These are phyloP conservation scores for Hybognathus amarus DNA, from an alignment of 2,797 vertebrate species.

Conservation along the genomic window DNA sequence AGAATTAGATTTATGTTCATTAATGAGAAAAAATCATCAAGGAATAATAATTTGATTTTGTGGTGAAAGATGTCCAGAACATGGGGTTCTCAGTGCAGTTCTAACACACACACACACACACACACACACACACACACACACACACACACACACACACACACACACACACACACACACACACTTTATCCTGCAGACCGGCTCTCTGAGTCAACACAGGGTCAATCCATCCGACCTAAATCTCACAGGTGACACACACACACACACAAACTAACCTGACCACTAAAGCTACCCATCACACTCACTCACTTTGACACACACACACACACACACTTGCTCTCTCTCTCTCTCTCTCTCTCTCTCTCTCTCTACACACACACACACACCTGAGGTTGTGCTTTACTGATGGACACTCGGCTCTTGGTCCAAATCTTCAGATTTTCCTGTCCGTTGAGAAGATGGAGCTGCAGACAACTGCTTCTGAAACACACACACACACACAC, in stretches of 20 bases:
- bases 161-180: too few relatives aligned
- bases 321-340: not conserved
- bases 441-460: slow-evolving; percentile 83
- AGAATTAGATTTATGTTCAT: not conserved
- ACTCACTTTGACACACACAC: not conserved
- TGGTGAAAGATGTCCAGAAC: not conserved
- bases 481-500: slow-evolving; percentile 45
- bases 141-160: too few relatives aligned
- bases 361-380: not conserved
- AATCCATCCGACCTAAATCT: slow-evolving; percentile 70
- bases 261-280: too few relatives aligned
- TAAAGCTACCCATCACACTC: not conserved
- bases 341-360: too few relatives aligned
- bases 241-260: slow-evolving; percentile 4
- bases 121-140: not conserved
- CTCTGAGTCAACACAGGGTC: slow-evolving; percentile 59
- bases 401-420: slow-evolving; percentile 85
- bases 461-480: slow-evolving; percentile 82
- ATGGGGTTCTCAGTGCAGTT: not conserved
- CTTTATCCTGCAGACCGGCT: not conserved
- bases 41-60: not conserved
- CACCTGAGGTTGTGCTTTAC: slow-evolving; percentile 76
- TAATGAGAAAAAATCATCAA: not conserved
- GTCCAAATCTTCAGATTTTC: slow-evolving; percentile 87
- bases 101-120: too few relatives aligned